phyloP scores from a whole-genome alignment of 2,888 invertebrate species.

The Zeuzera pyrina region DNA sequence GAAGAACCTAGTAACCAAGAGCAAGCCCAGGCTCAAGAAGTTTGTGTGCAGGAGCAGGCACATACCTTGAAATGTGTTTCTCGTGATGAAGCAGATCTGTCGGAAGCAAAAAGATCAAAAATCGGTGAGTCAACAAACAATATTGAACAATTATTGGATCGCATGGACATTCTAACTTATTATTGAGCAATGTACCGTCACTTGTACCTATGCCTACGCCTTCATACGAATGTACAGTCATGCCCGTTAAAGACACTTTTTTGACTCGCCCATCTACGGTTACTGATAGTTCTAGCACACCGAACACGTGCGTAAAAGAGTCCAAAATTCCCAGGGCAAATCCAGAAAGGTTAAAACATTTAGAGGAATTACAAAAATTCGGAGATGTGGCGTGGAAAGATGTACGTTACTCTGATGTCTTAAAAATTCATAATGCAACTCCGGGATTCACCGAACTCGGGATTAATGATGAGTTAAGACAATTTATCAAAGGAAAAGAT shows the following conservation, averaged over 20 bases:
- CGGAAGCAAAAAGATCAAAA: neutral
- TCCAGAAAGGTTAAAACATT: constrained; percentile 3
- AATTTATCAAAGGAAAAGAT: constrained; percentile 8
- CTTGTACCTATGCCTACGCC: neutral
- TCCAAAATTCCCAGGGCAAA: constrained; percentile 4
- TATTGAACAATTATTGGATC: neutral
- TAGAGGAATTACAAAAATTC: constrained; percentile 2
- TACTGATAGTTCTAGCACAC: neutral
- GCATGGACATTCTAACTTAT: neutral
- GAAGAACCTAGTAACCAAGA: no score
- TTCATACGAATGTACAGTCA: neutral
- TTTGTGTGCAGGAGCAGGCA: neutral
- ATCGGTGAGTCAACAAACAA: neutral
- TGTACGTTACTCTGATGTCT: constrained; percentile 6
- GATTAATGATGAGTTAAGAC: constrained; percentile 7
- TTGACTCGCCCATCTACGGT: neutral
- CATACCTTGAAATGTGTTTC: neutral
- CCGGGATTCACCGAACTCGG: constrained; percentile 6
- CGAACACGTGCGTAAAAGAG: constrained; percentile 1
- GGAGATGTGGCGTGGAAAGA: constrained; percentile 7
- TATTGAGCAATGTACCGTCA: neutral
- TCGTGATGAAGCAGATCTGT: constrained; percentile 1
- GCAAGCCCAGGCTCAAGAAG: neutral
- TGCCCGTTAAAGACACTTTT: neutral
- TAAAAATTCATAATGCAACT: constrained; percentile 5